Conservation (phyloP, 2,888 invertebrate species). For the Augochlorella aurata region DNA sequence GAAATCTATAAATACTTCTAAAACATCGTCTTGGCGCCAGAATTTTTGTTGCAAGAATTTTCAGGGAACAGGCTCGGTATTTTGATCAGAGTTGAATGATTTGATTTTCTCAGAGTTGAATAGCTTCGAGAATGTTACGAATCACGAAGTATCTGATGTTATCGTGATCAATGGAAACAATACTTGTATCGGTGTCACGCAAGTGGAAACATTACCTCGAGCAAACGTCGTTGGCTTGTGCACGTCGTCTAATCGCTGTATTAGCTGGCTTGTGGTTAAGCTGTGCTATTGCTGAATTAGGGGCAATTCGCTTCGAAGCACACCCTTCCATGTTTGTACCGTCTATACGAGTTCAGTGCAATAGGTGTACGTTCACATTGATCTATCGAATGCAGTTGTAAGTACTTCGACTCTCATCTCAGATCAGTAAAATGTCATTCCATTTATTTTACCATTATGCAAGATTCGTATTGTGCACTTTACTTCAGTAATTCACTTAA, state of each 20-base stretch:
- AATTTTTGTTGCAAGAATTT: too few species aligned
- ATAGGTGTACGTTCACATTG: constrained; percentile 18
- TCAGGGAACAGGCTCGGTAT: too few species aligned
- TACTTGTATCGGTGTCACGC: constrained; percentile 72
- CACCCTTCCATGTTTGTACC: constrained; percentile 72
- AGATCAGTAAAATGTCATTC: neutral
- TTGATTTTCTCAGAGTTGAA: neutral
- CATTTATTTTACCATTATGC: neutral
- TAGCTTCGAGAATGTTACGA: neutral
- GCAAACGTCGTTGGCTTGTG: constrained; percentile 70
- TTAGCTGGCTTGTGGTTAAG: constrained; percentile 77
- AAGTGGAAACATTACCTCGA: constrained; percentile 68
- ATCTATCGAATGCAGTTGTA: neutral
- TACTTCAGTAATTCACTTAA: neutral
- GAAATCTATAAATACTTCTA: neutral
- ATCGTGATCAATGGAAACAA: constrained; percentile 65
- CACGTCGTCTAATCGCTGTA: constrained; percentile 76
- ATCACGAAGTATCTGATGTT: constrained; percentile 29
- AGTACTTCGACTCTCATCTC: neutral
- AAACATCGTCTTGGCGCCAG: neutral
- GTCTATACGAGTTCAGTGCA: constrained; percentile 52
- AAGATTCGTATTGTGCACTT: neutral
- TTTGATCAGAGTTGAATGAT: neutral
- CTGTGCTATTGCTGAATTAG: constrained; percentile 77
- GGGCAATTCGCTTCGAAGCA: constrained; percentile 74